Evolutionary conservation across 2,888 invertebrate genomes (phyloP).

Genomic region (Proisotoma minuta): DNA sequence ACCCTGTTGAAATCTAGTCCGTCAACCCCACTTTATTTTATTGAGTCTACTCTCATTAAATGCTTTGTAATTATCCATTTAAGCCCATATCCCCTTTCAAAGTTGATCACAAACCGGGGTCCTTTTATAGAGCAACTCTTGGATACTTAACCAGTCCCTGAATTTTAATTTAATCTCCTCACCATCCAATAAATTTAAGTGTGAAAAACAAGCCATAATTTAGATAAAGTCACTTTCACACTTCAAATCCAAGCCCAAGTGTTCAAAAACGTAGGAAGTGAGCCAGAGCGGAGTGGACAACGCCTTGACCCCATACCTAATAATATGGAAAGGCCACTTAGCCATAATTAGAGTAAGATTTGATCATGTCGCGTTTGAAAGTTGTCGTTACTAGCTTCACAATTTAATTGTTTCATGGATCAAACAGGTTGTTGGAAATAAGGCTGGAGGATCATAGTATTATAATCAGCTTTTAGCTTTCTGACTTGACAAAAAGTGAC

Average conservation of each 20-base stretch:
- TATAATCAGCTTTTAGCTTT: no score
- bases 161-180: not conserved
- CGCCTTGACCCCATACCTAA: not conserved
- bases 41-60: not conserved
- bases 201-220: not conserved
- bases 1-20: no score
- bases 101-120: not conserved
- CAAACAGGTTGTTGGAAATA: no score
- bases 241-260: not conserved
- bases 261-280: not conserved
- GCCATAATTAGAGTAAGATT: slow-evolving; percentile 2
- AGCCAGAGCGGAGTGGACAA: not conserved
- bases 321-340: not conserved
- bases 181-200: slow-evolving; percentile 4
- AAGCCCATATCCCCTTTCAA: not conserved
- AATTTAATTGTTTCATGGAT: no score
- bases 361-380: no score
- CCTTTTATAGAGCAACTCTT: not conserved
- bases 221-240: slow-evolving; percentile 4
- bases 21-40: not conserved
- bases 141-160: no score
- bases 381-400: no score
- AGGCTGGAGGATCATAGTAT: no score
- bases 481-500: not conserved
- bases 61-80: slow-evolving; percentile 1